These are phyloP conservation scores for Drosophila sproati DNA, from an alignment of 1,140 invertebrate genomes.

Conservation along the genomic window DNA sequence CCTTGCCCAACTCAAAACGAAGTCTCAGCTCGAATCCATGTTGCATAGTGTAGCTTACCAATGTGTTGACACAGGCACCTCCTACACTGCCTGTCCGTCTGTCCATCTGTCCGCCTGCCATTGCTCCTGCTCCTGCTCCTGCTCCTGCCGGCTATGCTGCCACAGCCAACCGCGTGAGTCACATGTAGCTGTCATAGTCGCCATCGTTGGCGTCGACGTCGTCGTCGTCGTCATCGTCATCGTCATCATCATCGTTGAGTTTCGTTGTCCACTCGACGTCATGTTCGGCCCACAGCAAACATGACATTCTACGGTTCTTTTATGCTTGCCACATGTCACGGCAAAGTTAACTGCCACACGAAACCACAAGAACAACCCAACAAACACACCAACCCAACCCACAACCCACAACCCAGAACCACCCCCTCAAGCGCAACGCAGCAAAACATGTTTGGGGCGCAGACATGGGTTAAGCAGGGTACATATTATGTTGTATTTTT, in stretches of 20 bases:
- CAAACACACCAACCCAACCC: conserved; percentile 11
- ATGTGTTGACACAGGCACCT: conserved; percentile 70
- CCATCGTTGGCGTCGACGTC: not conserved
- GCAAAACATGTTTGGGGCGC: conserved; percentile 9
- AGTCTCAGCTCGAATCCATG: conserved; percentile 6
- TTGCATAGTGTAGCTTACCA: conserved; percentile 67
- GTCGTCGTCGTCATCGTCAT: not conserved
- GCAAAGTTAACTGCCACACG: conserved; percentile 75
- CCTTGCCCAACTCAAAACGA: not conserved
- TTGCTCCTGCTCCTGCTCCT: not conserved
- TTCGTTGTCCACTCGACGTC: conserved; percentile 66
- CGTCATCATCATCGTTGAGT: conserved; percentile 16
- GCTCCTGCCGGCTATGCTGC: conserved; percentile 13
- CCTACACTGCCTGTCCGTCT: conserved; percentile 2
- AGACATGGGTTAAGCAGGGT: conserved; percentile 52
- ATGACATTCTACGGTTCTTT: conserved; percentile 82
- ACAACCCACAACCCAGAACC: not conserved
- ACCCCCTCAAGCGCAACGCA: conserved; percentile 1
- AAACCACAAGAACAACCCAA: conserved; percentile 34
- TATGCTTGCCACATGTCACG: conserved; percentile 81
- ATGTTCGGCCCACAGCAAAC: conserved; percentile 79
- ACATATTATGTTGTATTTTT: conserved; percentile 62
- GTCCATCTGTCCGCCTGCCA: not conserved
- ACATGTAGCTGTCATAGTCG: conserved; percentile 9
- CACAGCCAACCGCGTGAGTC: conserved; percentile 5